Evolutionary conservation across 2,888 invertebrate species (phyloP).

Genomic region (Argyresthia albistria): DNA sequence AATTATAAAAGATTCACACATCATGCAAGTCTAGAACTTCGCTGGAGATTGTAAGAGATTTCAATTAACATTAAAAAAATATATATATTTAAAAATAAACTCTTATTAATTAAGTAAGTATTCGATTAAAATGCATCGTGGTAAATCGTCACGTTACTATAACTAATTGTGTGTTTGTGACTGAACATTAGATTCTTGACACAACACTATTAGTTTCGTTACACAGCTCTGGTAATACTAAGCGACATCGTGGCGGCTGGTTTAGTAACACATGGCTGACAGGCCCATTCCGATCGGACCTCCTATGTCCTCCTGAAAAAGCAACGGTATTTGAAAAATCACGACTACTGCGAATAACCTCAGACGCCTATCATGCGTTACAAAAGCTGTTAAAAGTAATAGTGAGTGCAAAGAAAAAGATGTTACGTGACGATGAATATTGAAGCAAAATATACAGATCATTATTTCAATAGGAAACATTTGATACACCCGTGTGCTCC

Average conservation of each 20-base stretch:
- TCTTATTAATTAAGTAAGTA: constrained; percentile 4
- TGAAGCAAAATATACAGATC: constrained; percentile 68
- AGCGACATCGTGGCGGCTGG: constrained; percentile 28
- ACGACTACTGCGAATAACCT: constrained; percentile 19
- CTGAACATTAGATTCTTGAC: constrained; percentile 19
- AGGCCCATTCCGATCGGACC: constrained; percentile 77
- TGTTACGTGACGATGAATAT: constrained; percentile 39
- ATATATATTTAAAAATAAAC: neutral
- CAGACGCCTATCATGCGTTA: constrained; percentile 44
- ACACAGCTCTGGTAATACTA: constrained; percentile 42
- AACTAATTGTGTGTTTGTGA: constrained; percentile 4
- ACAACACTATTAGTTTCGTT: constrained; percentile 29
- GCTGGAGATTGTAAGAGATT: constrained; percentile 22
- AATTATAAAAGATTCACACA: constrained; percentile 23
- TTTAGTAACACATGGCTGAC: constrained; percentile 75
- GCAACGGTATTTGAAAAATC: constrained; percentile 9
- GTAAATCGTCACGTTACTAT: neutral
- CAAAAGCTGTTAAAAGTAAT: constrained; percentile 34
- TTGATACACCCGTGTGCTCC: constrained; percentile 1
- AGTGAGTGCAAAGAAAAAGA: constrained; percentile 49
- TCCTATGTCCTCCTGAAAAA: constrained; percentile 79
- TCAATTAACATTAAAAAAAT: neutral
- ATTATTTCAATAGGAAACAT: constrained; percentile 7
- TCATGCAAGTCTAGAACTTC: constrained; percentile 35
- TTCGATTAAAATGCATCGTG: constrained; percentile 6